These are phyloP conservation scores for Liasis olivaceus DNA, from an alignment of 2,797 vertebrate genomes.

Conservation along the genomic window DNA sequence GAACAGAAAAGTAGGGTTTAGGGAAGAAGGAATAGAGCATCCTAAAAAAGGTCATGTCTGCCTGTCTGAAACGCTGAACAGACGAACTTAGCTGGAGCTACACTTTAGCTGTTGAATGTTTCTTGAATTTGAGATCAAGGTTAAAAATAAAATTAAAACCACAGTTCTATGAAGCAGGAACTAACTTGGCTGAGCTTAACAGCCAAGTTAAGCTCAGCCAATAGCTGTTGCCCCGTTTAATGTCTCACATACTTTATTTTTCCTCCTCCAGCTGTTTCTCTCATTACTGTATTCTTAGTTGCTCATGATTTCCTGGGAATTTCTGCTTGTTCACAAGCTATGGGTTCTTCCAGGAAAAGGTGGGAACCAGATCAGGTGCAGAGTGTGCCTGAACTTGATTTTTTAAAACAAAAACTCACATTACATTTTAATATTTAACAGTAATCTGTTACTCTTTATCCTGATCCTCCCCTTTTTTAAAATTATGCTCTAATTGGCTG, in stretches of 20 bases:
- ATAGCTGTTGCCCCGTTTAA: not conserved
- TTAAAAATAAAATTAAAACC: not conserved
- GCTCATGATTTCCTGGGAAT: not conserved
- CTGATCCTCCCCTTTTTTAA: no score
- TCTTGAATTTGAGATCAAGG: not conserved
- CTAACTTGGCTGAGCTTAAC: not conserved
- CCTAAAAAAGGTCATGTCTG: not conserved
- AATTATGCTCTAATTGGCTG: not conserved
- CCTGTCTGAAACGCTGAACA: not conserved
- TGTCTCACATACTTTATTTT: not conserved
- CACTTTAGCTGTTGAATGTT: not conserved
- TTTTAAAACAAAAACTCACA: not conserved
- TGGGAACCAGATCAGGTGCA: not conserved
- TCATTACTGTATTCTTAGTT: not conserved
- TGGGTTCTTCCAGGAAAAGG: not conserved
- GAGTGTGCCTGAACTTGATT: not conserved
- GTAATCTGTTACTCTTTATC: not conserved
- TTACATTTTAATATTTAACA: not conserved
- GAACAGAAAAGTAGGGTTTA: not conserved
- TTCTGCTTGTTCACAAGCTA: not conserved
- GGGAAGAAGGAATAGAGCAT: not conserved
- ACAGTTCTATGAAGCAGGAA: constrained; percentile 10
- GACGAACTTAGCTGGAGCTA: constrained; percentile 7
- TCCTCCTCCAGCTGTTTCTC: constrained; percentile 3
- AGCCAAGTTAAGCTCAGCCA: no score